phyloP scores from a whole-genome alignment of 2,797 vertebrate species.

The Oceanodroma leucorhoa region DNA sequence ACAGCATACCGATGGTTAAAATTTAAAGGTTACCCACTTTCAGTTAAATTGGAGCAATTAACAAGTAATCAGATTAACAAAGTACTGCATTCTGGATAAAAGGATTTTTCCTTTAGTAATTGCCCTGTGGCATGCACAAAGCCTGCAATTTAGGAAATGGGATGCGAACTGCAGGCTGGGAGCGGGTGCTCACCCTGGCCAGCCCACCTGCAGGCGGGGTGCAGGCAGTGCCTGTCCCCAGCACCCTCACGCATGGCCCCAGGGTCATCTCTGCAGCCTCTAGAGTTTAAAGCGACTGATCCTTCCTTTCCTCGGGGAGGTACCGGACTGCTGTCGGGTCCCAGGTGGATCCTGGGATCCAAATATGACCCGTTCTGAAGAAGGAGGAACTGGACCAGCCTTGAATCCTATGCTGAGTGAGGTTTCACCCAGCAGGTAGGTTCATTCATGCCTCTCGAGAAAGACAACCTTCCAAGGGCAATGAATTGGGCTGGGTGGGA shows the following conservation, averaged over 20 bases:
- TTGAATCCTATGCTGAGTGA: not conserved
- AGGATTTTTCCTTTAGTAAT: conserved; percentile 24
- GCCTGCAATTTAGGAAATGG: not conserved
- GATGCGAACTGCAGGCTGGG: not conserved
- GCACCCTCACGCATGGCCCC: not conserved
- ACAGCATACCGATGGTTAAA: not conserved
- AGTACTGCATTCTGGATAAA: conserved; percentile 21
- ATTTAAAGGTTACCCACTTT: not conserved
- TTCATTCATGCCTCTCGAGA: not conserved
- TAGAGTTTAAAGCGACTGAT: rapidly evolving
- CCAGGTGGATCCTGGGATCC: not conserved
- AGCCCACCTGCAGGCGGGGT: rapidly evolving
- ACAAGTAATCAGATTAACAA: conserved; percentile 25
- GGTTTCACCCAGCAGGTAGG: conserved; percentile 39
- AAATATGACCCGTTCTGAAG: not conserved
- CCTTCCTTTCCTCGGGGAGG: not conserved
- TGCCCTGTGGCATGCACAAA: not conserved
- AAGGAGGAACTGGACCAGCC: not conserved
- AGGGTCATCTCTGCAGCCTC: not conserved
- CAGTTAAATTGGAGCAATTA: conserved; percentile 25
- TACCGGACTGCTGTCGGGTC: not conserved
- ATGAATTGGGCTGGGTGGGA: not conserved
- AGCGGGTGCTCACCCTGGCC: not conserved
- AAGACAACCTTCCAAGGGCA: not conserved
- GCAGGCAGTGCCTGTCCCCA: not conserved